Percentiles rank a stretch among this genome's conserved stretches.
phyloP scores from a whole-genome alignment of 1,140 invertebrate species.

The Liolophura sinensis region DNA sequence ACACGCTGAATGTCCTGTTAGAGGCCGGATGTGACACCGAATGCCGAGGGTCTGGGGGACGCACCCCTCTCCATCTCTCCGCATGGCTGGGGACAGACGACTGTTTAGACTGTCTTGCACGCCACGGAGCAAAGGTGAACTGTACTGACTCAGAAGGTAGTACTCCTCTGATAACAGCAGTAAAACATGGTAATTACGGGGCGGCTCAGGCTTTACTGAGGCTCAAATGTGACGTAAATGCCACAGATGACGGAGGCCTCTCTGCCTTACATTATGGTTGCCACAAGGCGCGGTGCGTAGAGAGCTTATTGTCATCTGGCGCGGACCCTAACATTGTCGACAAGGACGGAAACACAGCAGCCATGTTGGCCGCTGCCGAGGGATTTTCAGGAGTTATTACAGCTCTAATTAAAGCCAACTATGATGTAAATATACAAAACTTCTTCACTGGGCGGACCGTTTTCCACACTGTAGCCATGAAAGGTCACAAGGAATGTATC shows the following conservation, averaged over 20 bases:
- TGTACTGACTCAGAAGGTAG: constrained; percentile 30
- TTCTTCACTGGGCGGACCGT: constrained; percentile 28
- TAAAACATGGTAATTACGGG: constrained; percentile 23
- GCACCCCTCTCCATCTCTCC: constrained; percentile 44
- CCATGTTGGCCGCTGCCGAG: constrained; percentile 48
- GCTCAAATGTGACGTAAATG: constrained; percentile 32
- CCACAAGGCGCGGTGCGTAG: constrained; percentile 36
- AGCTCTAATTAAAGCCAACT: constrained; percentile 28
- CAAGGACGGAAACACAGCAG: constrained; percentile 39
- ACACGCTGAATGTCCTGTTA: constrained; percentile 24
- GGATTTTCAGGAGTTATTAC: constrained; percentile 44
- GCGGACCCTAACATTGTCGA: constrained; percentile 44
- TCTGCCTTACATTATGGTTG: constrained; percentile 49
- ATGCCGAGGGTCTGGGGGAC: constrained; percentile 12
- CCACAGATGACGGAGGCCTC: constrained; percentile 30
- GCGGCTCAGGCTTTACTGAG: constrained; percentile 28
- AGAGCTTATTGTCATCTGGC: constrained; percentile 35
- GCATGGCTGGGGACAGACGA: constrained; percentile 31
- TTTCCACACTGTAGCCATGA: constrained; percentile 46
- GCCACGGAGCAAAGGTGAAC: constrained; percentile 33
- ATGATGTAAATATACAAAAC: constrained; percentile 41
- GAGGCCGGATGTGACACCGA: constrained; percentile 25
- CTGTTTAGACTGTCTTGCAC: constrained; percentile 32
- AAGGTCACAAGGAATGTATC: constrained; percentile 45
- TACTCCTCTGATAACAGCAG: constrained; percentile 47